These are phyloP conservation scores for Acrossocheilus wenchowensis DNA, from an alignment of 2,797 vertebrate genomes.

Conservation along the genomic window DNA sequence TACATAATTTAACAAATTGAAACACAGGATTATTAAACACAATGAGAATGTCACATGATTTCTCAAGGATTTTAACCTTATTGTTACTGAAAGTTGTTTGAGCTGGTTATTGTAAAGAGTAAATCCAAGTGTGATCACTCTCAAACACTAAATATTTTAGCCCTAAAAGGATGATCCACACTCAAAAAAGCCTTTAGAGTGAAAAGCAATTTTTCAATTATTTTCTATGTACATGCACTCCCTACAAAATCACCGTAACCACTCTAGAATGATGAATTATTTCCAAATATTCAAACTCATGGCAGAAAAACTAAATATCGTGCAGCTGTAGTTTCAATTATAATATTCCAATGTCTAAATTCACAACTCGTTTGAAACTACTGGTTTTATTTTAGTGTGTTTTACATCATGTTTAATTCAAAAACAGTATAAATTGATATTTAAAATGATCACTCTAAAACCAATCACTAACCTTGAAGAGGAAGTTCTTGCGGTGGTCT, in stretches of 20 bases:
- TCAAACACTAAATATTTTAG: background rate
- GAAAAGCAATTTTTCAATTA: too few species aligned
- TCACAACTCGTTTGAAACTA: background rate
- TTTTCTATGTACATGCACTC: too few species aligned
- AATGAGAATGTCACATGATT: background rate
- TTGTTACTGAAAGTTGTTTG: background rate
- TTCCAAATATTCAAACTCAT: background rate
- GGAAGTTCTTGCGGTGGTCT: slow-evolving; percentile 97
- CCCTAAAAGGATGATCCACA: background rate
- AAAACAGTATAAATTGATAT: too few species aligned
- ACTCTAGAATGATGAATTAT: background rate
- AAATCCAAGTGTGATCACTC: too few species aligned
- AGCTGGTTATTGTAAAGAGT: background rate
- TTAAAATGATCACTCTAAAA: background rate
- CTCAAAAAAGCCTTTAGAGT: too few species aligned
- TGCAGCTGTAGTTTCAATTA: background rate
- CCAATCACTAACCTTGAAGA: slow-evolving; percentile 86
- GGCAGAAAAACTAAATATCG: background rate
- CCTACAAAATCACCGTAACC: background rate
- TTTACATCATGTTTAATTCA: background rate
- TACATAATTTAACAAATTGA: background rate
- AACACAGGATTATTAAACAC: background rate
- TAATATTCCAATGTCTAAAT: background rate
- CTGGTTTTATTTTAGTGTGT: background rate
- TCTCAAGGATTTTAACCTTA: background rate